These are phyloP conservation scores for Macropodus opercularis DNA, from an alignment of 2,797 vertebrate species.

Conservation along the genomic window DNA sequence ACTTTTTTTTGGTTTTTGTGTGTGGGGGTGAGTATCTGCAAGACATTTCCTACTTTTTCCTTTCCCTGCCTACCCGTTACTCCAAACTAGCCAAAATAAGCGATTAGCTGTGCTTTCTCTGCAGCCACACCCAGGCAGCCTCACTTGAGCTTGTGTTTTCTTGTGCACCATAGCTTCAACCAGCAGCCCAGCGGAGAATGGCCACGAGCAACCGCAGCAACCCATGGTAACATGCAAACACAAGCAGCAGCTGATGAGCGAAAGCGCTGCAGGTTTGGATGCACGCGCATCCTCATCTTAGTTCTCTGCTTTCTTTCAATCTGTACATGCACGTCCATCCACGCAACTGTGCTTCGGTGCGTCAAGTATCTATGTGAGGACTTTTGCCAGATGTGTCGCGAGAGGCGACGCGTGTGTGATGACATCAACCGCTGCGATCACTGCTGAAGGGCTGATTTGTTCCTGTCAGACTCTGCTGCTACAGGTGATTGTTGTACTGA, in stretches of 20 bases:
- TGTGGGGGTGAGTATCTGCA: slow-evolving; percentile 28
- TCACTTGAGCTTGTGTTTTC: slow-evolving; percentile 28
- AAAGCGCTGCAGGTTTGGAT: not conserved
- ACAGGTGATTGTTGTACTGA: slow-evolving; percentile 36
- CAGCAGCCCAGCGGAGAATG: slow-evolving; percentile 20
- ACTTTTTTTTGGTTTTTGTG: slow-evolving; percentile 25
- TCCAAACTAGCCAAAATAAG: slow-evolving; percentile 67
- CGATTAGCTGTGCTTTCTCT: slow-evolving; percentile 62
- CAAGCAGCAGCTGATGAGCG: slow-evolving; percentile 24
- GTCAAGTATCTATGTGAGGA: slow-evolving; percentile 44
- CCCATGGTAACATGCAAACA: slow-evolving; percentile 42
- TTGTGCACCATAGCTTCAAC: slow-evolving; percentile 33
- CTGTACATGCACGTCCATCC: not conserved
- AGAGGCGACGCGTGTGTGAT: slow-evolving; percentile 43
- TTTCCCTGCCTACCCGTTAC: slow-evolving; percentile 35
- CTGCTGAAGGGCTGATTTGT: slow-evolving; percentile 21
- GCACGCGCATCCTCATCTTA: slow-evolving; percentile 2
- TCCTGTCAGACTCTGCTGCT: slow-evolving; percentile 37
- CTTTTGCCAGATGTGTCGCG: slow-evolving; percentile 23
- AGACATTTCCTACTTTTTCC: slow-evolving; percentile 56
- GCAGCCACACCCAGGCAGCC: slow-evolving; percentile 47
- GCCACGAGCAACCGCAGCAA: slow-evolving; percentile 33
- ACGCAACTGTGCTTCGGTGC: slow-evolving; percentile 18
- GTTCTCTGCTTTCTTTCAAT: not conserved
- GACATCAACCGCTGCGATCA: slow-evolving; percentile 18